phyloP scores from a whole-genome alignment of 2,888 invertebrate species.

The Criorhina ranunculi region DNA sequence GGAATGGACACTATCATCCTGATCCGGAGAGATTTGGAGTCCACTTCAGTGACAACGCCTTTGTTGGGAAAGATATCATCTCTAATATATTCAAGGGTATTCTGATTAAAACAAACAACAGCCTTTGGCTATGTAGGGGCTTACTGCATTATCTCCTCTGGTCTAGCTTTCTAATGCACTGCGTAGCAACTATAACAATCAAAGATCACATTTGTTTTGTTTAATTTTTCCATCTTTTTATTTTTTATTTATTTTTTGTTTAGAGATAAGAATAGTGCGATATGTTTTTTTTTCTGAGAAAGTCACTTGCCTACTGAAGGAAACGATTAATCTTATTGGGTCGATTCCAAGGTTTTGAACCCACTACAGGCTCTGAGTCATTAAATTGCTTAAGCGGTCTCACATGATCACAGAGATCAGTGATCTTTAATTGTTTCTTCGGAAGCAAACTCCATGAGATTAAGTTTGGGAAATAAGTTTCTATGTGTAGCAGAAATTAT shows the following conservation, averaged over 20 bases:
- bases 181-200: not conserved
- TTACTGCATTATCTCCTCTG: slow-evolving; percentile 23
- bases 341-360: slow-evolving; percentile 30
- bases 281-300: slow-evolving; percentile 1
- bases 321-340: slow-evolving; percentile 30
- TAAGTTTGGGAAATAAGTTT: not conserved
- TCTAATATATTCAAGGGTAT: no score
- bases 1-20: no score
- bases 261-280: slow-evolving; percentile 33
- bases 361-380: slow-evolving; percentile 29
- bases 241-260: not conserved
- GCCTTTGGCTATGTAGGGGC: slow-evolving; percentile 6
- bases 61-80: no score
- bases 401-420: slow-evolving; percentile 1
- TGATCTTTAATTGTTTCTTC: slow-evolving; percentile 5
- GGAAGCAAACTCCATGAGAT: not conserved
- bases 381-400: slow-evolving; percentile 1
- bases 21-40: no score
- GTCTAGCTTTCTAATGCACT: not conserved
- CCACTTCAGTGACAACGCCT: no score
- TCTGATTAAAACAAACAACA: no score
- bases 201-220: slow-evolving; percentile 32
- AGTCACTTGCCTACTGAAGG: slow-evolving; percentile 12
- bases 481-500: no score
- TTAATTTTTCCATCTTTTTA: not conserved